Evolutionary conservation across 2,797 vertebrate genomes (phyloP).

Genomic region (Epinephelus awoara): DNA sequence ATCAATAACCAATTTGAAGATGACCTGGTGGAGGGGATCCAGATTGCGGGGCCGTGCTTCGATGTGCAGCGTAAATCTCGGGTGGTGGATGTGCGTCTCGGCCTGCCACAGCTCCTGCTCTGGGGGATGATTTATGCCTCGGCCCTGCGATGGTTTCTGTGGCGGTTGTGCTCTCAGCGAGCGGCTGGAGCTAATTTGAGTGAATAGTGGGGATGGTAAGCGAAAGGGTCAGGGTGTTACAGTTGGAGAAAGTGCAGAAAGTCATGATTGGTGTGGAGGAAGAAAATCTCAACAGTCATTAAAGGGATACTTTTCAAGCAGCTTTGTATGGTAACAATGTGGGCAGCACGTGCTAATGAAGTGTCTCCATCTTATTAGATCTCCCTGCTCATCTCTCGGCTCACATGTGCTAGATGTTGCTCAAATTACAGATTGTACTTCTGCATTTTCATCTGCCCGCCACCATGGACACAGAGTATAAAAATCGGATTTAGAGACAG

Average conservation of each 20-base stretch:
- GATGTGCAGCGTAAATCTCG: constrained; percentile 78
- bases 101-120: constrained; percentile 72
- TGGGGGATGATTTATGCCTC: constrained; percentile 77
- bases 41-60: constrained; percentile 68
- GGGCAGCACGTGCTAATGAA: too few species aligned
- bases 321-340: too few species aligned
- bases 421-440: too few species aligned
- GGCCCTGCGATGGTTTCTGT: constrained; percentile 49
- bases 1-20: constrained; percentile 89
- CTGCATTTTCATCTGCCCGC: too few species aligned
- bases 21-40: constrained; percentile 77
- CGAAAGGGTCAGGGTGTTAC: constrained; percentile 85
- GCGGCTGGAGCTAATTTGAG: constrained; percentile 70
- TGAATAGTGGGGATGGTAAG: constrained; percentile 82
- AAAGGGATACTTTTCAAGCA: too few species aligned
- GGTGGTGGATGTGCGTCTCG: constrained; percentile 61
- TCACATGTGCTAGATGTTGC: too few species aligned
- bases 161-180: constrained; percentile 55
- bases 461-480: too few species aligned
- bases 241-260: constrained; percentile 87
- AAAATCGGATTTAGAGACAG: too few species aligned
- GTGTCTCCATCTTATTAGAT: too few species aligned
- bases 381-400: too few species aligned
- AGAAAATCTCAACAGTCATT: constrained; percentile 4
- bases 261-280: constrained; percentile 57